A percentile compares a stretch with the other conserved stretches of the same genome.
phyloP scores from a whole-genome alignment of 1,140 invertebrate genomes.

The Aphidius ervi region DNA sequence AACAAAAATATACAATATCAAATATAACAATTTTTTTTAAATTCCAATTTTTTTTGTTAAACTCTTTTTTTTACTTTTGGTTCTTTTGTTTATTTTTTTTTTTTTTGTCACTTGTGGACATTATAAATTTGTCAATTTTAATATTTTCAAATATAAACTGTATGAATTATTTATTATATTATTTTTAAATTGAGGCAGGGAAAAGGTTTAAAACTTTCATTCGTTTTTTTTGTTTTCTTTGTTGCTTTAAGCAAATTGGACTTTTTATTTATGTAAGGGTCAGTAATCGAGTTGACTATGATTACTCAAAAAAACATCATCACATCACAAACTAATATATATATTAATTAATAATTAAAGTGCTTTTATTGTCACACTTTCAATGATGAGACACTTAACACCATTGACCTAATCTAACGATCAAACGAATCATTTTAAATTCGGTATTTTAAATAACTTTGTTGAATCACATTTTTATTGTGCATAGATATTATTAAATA shows the following conservation, averaged over 20 bases:
- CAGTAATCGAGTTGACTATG: conserved; percentile 10
- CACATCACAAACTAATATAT: conserved; percentile 15
- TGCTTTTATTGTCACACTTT: conserved; percentile 43
- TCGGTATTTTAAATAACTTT: conserved; percentile 12
- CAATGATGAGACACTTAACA: conserved; percentile 39
- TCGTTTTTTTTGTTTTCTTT: not conserved
- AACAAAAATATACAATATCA: conserved; percentile 16
- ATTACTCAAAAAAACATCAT: not conserved
- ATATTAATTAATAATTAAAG: conserved; percentile 33
- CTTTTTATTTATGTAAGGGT: not conserved
- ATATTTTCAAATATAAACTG: conserved; percentile 2
- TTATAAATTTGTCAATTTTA: conserved; percentile 8
- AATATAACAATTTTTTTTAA: conserved; percentile 12
- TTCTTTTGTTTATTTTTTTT: conserved; percentile 7
- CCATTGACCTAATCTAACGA: conserved; percentile 33
- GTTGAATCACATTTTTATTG: conserved; percentile 12
- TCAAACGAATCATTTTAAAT: conserved; percentile 16
- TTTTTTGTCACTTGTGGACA: conserved; percentile 21
- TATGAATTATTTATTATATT: conserved; percentile 1
- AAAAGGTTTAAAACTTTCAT: not conserved
- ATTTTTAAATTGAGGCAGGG: not conserved
- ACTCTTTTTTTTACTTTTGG: conserved; percentile 13
- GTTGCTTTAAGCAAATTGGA: not conserved
- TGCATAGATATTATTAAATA: not conserved
- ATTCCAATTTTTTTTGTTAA: conserved; percentile 8